Evolutionary conservation across 2,888 invertebrate species (phyloP).

Genomic region (Pandemis cinnamomeana): DNA sequence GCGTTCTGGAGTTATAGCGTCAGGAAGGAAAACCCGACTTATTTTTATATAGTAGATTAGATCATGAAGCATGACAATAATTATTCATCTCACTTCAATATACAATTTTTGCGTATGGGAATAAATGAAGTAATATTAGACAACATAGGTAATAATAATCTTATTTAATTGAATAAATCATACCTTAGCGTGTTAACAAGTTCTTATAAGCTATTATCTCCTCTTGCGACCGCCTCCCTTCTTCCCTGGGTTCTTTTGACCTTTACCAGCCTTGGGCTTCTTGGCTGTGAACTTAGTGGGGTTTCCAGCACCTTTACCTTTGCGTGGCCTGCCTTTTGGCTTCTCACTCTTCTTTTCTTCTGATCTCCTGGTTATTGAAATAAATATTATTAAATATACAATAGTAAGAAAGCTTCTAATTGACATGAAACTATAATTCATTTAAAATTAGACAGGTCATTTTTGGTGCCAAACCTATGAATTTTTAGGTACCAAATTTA

Average conservation of each 20-base stretch:
- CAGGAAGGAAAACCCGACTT: no score
- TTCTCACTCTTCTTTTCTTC: conserved; percentile 80
- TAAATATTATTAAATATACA: background rate
- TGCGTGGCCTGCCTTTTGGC: conserved; percentile 65
- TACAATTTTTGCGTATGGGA: background rate
- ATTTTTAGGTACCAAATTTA: no score
- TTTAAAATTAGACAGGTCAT: no score
- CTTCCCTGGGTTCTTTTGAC: conserved; percentile 87
- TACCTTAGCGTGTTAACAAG: conserved; percentile 16
- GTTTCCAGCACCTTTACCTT: conserved; percentile 68
- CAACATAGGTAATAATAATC: background rate
- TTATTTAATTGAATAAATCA: conserved; percentile 31
- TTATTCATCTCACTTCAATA: background rate
- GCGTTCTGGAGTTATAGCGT: no score
- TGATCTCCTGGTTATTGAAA: conserved; percentile 70
- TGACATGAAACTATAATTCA: no score
- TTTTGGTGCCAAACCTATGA: no score
- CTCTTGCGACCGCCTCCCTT: conserved; percentile 88
- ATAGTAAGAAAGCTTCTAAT: no score
- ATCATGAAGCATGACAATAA: no score
- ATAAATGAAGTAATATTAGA: background rate
- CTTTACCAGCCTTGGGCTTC: conserved; percentile 89
- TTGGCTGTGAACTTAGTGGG: conserved; percentile 76
- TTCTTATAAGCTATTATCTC: conserved; percentile 70
- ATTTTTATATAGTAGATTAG: no score